Conservation (phyloP, 2,888 invertebrate species). For the Drosophila fungiperda region DNA sequence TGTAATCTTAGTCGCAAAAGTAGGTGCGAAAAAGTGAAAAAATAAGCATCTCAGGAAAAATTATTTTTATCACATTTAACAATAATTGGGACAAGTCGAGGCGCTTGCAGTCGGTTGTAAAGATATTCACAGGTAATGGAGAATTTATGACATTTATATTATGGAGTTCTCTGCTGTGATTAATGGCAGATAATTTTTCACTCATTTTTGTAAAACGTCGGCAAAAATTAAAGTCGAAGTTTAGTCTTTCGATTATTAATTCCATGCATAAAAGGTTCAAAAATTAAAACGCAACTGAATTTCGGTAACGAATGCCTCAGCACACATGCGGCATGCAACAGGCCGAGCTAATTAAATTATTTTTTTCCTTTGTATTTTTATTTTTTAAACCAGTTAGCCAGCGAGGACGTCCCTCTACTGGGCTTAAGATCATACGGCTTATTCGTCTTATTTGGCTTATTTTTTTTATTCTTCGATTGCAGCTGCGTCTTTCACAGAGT, state of each 20-base stretch:
- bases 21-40: not conserved
- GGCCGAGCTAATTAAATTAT: constrained; percentile 73
- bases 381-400: constrained; percentile 2
- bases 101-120: no score
- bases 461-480: constrained; percentile 13
- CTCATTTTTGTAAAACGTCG: constrained; percentile 4
- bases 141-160: no score
- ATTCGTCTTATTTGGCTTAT: no score
- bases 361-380: constrained; percentile 22
- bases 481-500: constrained; percentile 54
- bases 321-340: constrained; percentile 51
- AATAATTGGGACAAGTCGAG: no score
- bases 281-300: constrained; percentile 53
- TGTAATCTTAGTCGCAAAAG: not conserved
- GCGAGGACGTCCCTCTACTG: constrained; percentile 26
- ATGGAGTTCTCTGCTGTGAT: not conserved
- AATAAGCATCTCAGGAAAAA: no score
- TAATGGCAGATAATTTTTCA: not conserved
- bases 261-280: constrained; percentile 32
- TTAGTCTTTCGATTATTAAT: constrained; percentile 23
- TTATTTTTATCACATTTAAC: not conserved
- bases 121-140: no score
- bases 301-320: constrained; percentile 20
- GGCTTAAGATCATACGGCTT: constrained; percentile 36
- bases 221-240: constrained; percentile 4